Conservation (phyloP, 2,888 invertebrate genomes). For the Perizoma affinitatum region DNA sequence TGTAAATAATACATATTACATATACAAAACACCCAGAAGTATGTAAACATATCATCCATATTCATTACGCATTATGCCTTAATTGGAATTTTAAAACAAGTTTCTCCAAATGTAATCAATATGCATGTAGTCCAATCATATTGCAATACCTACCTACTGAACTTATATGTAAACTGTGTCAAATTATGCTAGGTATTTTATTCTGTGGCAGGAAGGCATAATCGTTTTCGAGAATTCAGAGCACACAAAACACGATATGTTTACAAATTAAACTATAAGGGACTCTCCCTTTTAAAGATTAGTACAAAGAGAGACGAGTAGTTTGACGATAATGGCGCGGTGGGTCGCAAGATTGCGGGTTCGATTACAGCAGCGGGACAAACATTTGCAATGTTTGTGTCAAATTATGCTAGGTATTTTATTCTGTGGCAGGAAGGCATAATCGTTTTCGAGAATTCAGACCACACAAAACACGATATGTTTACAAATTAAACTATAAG, state of each 20-base stretch:
- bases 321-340: no score
- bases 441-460: slow-evolving; percentile 6
- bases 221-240: slow-evolving; percentile 7
- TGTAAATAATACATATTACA: no score
- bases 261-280: not conserved
- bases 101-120: slow-evolving; percentile 30
- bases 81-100: slow-evolving; percentile 21
- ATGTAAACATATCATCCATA: slow-evolving; percentile 3
- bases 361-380: no score
- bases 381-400: not conserved
- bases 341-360: no score
- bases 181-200: not conserved
- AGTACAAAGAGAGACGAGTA: not conserved
- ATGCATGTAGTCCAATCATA: slow-evolving; percentile 18
- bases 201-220: not conserved
- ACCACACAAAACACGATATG: not conserved
- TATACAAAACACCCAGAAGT: not conserved
- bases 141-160: no score
- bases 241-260: not conserved
- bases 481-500: not conserved
- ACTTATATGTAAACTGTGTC: not conserved
- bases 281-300: not conserved
- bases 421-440: slow-evolving; percentile 1
- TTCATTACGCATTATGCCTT: slow-evolving; percentile 21
- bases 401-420: not conserved